Conservation (phyloP, 1,140 invertebrate species). For the Anthonomus grandis region DNA sequence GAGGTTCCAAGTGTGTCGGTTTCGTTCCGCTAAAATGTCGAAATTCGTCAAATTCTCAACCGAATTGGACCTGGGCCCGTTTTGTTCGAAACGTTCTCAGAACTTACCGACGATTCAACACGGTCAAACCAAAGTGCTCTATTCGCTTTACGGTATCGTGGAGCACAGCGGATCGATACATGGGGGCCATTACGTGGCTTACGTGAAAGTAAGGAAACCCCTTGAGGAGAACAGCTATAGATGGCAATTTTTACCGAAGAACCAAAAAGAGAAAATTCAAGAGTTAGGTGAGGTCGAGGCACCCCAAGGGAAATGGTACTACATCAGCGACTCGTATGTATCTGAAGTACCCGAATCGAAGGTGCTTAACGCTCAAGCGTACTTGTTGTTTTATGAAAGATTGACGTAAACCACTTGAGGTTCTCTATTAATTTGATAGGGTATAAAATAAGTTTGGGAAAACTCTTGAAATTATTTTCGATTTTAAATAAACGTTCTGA, state of each 20-base stretch:
- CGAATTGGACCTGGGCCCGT: slow-evolving; percentile 84
- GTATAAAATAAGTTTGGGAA: too few relatives aligned
- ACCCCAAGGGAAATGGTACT: slow-evolving; percentile 85
- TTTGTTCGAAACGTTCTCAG: slow-evolving; percentile 77
- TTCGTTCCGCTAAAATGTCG: slow-evolving; percentile 67
- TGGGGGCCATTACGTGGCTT: slow-evolving; percentile 96
- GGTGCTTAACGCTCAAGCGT: slow-evolving; percentile 89
- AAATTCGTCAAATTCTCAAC: slow-evolving; percentile 86
- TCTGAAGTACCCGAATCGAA: slow-evolving; percentile 72
- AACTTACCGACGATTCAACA: slow-evolving; percentile 59
- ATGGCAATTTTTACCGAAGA: slow-evolving; percentile 66
- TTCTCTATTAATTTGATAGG: too few relatives aligned
- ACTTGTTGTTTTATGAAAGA: slow-evolving; percentile 95
- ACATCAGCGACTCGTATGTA: slow-evolving; percentile 86
- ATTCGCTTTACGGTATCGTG: slow-evolving; percentile 92
- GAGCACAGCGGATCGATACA: slow-evolving; percentile 88
- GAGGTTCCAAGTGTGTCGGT: slow-evolving; percentile 67
- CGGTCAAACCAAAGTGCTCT: slow-evolving; percentile 70
- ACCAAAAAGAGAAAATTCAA: slow-evolving; percentile 49
- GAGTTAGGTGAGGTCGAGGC: slow-evolving; percentile 49
- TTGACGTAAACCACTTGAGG: slow-evolving; percentile 70
- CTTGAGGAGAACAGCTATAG: slow-evolving; percentile 58
- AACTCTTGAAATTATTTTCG: too few relatives aligned
- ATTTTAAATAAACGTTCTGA: too few relatives aligned
- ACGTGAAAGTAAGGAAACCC: slow-evolving; percentile 72